phyloP scores from a whole-genome alignment of 2,797 vertebrate genomes.

The Bryconaethiops microstoma region DNA sequence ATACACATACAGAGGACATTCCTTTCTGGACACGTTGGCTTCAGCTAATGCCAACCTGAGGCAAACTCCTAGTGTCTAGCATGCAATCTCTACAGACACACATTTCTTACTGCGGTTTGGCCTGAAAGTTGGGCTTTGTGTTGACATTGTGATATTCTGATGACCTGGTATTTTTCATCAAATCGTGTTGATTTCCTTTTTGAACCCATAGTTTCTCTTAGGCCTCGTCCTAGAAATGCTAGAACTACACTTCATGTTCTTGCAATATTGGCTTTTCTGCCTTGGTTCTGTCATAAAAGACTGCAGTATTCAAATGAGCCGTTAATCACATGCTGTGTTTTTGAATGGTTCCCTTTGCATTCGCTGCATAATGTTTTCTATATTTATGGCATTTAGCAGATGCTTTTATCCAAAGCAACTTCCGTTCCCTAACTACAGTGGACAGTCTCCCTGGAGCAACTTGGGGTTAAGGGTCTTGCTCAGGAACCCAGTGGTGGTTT shows the following conservation, averaged over 20 bases:
- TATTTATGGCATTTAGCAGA: too few species aligned
- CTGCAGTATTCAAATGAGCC: not conserved
- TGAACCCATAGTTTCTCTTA: not conserved
- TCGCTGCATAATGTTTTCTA: too few species aligned
- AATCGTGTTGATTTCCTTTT: not conserved
- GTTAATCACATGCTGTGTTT: too few species aligned
- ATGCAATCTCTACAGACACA: not conserved
- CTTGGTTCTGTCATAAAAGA: not conserved
- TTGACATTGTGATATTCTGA: not conserved
- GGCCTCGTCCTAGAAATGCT: not conserved
- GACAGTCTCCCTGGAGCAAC: too few species aligned
- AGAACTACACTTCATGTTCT: not conserved
- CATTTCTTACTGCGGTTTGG: not conserved
- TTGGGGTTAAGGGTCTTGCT: too few species aligned
- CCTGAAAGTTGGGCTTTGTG: not conserved
- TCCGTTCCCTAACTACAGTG: too few species aligned
- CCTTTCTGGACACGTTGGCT: conserved; percentile 22
- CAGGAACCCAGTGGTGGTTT: too few species aligned
- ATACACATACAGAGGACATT: not conserved
- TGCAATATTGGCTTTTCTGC: not conserved
- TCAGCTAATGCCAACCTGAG: conserved; percentile 26
- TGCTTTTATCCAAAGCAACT: too few species aligned
- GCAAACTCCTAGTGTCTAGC: not conserved
- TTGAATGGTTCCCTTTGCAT: too few species aligned
- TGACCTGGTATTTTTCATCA: not conserved